Evolutionary conservation across 1,140 invertebrate genomes (phyloP).

Genomic region (Glomeris maerens): DNA sequence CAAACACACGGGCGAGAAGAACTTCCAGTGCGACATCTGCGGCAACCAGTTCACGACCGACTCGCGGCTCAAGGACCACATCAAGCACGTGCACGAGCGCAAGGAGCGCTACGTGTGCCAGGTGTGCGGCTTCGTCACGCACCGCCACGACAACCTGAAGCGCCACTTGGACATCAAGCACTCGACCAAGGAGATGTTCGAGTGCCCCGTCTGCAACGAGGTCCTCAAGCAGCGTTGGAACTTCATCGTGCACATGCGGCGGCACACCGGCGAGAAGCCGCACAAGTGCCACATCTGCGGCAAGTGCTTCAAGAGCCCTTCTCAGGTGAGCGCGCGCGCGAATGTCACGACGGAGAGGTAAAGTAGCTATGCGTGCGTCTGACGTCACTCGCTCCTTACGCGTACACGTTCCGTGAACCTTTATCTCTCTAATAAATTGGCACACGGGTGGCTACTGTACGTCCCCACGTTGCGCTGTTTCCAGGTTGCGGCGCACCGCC

Average conservation of each 20-base stretch:
- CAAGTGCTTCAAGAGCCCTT: slow-evolving; percentile 8
- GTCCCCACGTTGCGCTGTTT: too few relatives aligned
- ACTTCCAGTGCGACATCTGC: slow-evolving; percentile 22
- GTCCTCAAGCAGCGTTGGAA: slow-evolving; percentile 8
- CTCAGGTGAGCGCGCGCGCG: too few relatives aligned
- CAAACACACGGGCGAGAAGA: slow-evolving; percentile 20
- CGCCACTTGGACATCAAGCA: slow-evolving; percentile 15
- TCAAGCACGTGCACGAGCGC: slow-evolving; percentile 16
- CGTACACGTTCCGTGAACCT: too few relatives aligned
- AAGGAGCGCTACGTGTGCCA: slow-evolving; percentile 16
- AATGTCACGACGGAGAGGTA: too few relatives aligned
- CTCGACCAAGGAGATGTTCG: slow-evolving; percentile 1
- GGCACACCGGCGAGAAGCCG: slow-evolving; percentile 32
- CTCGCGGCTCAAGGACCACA: slow-evolving; percentile 15
- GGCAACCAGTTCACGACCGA: slow-evolving; percentile 22
- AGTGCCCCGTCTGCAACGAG: slow-evolving; percentile 9
- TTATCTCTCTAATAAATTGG: too few relatives aligned
- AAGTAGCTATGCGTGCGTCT: too few relatives aligned
- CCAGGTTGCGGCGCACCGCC: slow-evolving; percentile 1
- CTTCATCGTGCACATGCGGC: slow-evolving; percentile 29
- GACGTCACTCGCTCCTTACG: too few relatives aligned
- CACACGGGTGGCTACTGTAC: too few relatives aligned
- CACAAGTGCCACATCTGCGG: slow-evolving; percentile 28
- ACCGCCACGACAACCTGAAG: slow-evolving; percentile 21
- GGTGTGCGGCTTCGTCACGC: slow-evolving; percentile 19